Conservation (phyloP, 2,888 invertebrate genomes). For the Ypsolopha scabrella region DNA sequence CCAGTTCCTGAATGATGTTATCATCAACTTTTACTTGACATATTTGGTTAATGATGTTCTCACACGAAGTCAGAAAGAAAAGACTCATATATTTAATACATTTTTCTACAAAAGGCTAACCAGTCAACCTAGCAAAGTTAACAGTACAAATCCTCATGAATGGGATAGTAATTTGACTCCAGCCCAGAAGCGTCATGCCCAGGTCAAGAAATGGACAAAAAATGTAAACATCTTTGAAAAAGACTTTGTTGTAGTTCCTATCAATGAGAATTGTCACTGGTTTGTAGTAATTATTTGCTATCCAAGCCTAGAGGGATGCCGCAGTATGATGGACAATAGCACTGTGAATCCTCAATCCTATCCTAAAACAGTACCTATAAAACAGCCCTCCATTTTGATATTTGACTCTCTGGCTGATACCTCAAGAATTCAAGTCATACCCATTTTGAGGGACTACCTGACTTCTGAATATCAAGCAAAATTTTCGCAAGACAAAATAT, state of each 20-base stretch:
- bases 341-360: slow-evolving; percentile 52
- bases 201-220: slow-evolving; percentile 97
- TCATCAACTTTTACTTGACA: slow-evolving; percentile 97
- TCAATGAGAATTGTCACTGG: slow-evolving; percentile 99
- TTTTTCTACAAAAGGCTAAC: slow-evolving; percentile 96
- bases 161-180: slow-evolving; percentile 76
- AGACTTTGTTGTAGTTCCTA: slow-evolving; percentile 96
- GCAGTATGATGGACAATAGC: slow-evolving; percentile 76
- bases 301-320: slow-evolving; percentile 82
- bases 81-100: slow-evolving; percentile 95
- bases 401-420: slow-evolving; percentile 94
- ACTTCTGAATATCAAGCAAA: slow-evolving; percentile 88
- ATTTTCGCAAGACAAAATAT: slow-evolving; percentile 74
- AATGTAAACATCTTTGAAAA: slow-evolving; percentile 96
- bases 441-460: slow-evolving; percentile 91
- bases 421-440: slow-evolving; percentile 85
- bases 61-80: slow-evolving; percentile 77
- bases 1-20: slow-evolving; percentile 96
- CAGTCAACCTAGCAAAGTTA: slow-evolving; percentile 79
- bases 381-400: slow-evolving; percentile 92
- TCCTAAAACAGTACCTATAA: slow-evolving; percentile 66
- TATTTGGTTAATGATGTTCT: slow-evolving; percentile 85
- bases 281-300: slow-evolving; percentile 97
- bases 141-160: slow-evolving; percentile 72
- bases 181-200: slow-evolving; percentile 86